Conservation (phyloP, 2,113 vertebrate species). For the Sitta europaea region DNA sequence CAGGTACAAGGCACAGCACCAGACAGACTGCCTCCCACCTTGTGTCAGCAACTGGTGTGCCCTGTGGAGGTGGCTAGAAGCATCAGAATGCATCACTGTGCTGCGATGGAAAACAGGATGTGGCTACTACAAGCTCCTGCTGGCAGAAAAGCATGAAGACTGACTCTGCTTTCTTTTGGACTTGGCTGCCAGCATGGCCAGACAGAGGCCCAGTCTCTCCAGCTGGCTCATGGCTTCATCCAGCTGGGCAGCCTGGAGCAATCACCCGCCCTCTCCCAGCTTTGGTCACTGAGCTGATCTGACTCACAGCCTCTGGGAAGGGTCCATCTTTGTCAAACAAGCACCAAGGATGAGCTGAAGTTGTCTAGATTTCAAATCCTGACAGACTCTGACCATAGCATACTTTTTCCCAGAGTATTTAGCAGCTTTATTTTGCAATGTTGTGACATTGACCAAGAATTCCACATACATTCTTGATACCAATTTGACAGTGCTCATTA, state of each 20-base stretch:
- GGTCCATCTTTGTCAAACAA: not conserved
- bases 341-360: not conserved
- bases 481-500: not conserved
- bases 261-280: accelerated
- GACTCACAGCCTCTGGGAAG: not conserved
- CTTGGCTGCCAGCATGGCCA: not conserved
- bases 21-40: not conserved
- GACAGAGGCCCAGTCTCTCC: not conserved
- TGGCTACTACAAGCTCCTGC: not conserved
- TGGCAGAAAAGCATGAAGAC: accelerated
- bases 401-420: not conserved
- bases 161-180: not conserved
- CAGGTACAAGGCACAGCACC: not conserved
- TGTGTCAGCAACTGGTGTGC: not conserved
- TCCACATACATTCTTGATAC: not conserved
- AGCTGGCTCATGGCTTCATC: not conserved
- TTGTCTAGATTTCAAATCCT: not conserved
- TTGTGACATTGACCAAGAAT: not conserved
- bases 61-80: not conserved
- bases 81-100: not conserved
- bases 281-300: not conserved
- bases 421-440: slow-evolving; percentile 30
- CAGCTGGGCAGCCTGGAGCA: not conserved
- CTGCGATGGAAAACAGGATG: not conserved
- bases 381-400: not conserved